Base-by-base conservation (phyloP, 1,140 invertebrate genomes). In the Drosophila tropicalis region DNA sequence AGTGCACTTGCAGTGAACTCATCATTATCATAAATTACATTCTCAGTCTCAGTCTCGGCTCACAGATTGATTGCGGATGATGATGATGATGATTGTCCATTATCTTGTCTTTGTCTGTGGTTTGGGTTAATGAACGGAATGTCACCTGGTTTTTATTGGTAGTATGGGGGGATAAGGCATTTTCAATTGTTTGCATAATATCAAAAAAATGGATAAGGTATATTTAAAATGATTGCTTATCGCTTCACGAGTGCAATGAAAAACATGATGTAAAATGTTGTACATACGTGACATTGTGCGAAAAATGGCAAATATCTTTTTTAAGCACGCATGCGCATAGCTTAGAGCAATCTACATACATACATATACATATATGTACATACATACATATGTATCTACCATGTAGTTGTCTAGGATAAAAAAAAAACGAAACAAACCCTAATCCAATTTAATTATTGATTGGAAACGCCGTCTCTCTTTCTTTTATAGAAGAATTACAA, bases 261-360 rank as follows among this genome's bases (percentile, higher is more conserved):
- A 39, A 19, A 25, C 7, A 25, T 32, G 15, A 51, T 39, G 25
- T 29, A 47, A 1, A 54, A 51, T 65, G 32, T 29, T 57, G 41
- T 17, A 70, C 70, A 32, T 17, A 70, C 70, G 70, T 72, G 70
- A 56, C 47, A 22, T 56, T 29, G 25, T 29, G 5, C 25, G 25
- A 29, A 13, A 41, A 12, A 44, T 72, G 57, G 39, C 62, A 70
- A 70, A 72, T 70, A 72, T 70, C 70, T 54, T 57, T 57, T 9
- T 63, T 71, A 70, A 72, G 70, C 61, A 71, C 70, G 70, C 70
- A 63, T 69, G 70, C 70, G 70, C 67, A 68, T 40, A 69, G 34
- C 34, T 25, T 39, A 10, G 22, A 1, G 3, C 2, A 3, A 15
- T 25, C 36, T 51, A 19, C 12, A 17, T 13, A 41, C 15, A 17